Evolutionary conservation across 2,888 invertebrate genomes (phyloP).

Genomic region (Limnephilus lunatus): DNA sequence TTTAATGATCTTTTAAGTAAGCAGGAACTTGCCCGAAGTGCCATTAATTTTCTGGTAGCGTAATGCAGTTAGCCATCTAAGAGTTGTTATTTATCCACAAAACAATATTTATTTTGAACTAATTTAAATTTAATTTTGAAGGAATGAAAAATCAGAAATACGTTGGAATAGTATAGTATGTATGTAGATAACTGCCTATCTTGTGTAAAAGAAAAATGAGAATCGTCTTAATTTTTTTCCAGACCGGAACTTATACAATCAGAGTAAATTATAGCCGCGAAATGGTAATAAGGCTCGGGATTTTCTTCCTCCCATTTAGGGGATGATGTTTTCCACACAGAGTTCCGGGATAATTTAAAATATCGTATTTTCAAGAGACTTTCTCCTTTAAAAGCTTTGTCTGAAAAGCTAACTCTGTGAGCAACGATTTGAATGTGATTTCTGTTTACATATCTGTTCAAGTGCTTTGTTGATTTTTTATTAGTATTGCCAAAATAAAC

Average conservation of each 20-base stretch:
- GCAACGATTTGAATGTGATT: neutral
- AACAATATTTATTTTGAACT: too few species aligned
- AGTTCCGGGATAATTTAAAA: neutral
- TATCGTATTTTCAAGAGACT: neutral
- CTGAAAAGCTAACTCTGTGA: neutral
- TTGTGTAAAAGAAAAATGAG: constrained; percentile 9
- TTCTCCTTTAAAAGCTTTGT: neutral
- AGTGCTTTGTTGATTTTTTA: neutral
- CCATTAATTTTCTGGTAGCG: too few species aligned
- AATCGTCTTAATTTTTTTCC: constrained; percentile 29
- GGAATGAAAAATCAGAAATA: neutral
- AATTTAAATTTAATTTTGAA: neutral
- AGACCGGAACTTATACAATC: constrained; percentile 28
- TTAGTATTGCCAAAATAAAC: neutral
- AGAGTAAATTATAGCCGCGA: constrained; percentile 39
- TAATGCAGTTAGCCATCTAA: too few species aligned
- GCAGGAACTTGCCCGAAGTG: too few species aligned
- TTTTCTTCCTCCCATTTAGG: constrained; percentile 17
- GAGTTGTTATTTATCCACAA: too few species aligned
- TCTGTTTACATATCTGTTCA: neutral
- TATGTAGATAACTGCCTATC: neutral
- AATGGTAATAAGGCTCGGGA: constrained; percentile 42
- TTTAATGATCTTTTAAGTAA: too few species aligned
- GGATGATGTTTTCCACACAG: constrained; percentile 16
- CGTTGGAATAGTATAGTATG: neutral